Percentiles rank a stretch among this genome's conserved stretches.
phyloP scores from a whole-genome alignment of 2,888 invertebrate genomes.

The Trichopria drosophilae region DNA sequence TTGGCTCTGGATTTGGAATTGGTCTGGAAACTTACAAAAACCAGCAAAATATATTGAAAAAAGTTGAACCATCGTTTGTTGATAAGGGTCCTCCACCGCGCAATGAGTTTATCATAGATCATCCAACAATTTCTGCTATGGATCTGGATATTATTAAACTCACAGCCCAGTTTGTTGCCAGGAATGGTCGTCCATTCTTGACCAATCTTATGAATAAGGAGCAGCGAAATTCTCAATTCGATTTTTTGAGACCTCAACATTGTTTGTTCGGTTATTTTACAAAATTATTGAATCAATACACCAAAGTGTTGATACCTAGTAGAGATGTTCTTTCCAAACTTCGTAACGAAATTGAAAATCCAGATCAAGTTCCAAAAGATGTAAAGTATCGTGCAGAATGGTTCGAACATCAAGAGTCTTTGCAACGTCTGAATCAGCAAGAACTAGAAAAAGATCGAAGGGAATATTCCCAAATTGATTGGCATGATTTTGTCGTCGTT shows the following conservation, averaged over 20 bases:
- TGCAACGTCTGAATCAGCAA: constrained; percentile 91
- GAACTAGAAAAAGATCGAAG: constrained; percentile 92
- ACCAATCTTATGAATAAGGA: constrained; percentile 98
- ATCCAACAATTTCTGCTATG: constrained; percentile 95
- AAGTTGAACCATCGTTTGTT: constrained; percentile 82
- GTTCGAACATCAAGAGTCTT: constrained; percentile 92
- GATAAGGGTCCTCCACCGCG: constrained; percentile 90
- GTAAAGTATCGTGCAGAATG: constrained; percentile 95
- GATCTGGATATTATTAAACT: constrained; percentile 98
- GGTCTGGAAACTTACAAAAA: constrained; percentile 80
- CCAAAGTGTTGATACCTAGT: constrained; percentile 94
- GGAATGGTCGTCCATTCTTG: constrained; percentile 96
- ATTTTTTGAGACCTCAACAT: constrained; percentile 97
- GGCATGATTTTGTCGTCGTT: constrained; percentile 99
- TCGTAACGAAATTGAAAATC: constrained; percentile 73
- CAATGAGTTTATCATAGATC: constrained; percentile 94
- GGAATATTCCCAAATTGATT: constrained; percentile 97
- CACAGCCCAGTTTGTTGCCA: constrained; percentile 97
- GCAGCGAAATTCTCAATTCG: constrained; percentile 97
- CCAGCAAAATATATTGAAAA: constrained; percentile 84
- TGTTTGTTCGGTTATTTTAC: constrained; percentile 98
- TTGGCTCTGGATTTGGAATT: constrained; percentile 57
- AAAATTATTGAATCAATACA: constrained; percentile 96
- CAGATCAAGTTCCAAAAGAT: constrained; percentile 76
- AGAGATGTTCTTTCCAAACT: constrained; percentile 84